Evolutionary conservation across 1,140 invertebrate species (phyloP), one percentile per base, ranked within the genome.

Genomic region (Diploscapter pachys): DNA sequence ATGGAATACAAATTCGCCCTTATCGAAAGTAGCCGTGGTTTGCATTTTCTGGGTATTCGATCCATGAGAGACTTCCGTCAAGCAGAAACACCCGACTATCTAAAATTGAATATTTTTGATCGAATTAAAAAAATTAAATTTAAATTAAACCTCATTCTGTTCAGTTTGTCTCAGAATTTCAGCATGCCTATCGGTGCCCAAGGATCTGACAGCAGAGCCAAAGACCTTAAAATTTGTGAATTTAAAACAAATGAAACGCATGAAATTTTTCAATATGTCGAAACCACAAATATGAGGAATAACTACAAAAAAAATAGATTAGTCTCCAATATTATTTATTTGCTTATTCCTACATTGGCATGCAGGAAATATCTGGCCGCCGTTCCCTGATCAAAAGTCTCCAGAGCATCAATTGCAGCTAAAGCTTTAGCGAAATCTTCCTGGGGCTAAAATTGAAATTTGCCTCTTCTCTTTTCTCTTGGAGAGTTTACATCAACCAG

Each of bases 61-160:
- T 1, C 95, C 95, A 88, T 98, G 95, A 59, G 92, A 90, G 51
- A 97, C 89, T 88, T 98, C 95, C 11, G 95, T 98, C 67, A 98
- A 86, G 3, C 92, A 92, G 86, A 96, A 91, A 84, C 92, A 93
- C 2, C 93, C 91, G 72, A 91, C 87, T 50, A 91, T 89, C 90
- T 90, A 79, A 51, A 85, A 78, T 72, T 59, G 49, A 55, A 72
- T 59, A 65, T 70, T 3, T 3, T 52, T 53, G 68, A 72, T 11
- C 57, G 53, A 52, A 48, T 54, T 53, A 64, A 64, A 64, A 65
- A 63, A 50, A 59, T 6, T 6, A 52, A 53, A 54, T 74, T 73
- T 56, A 65, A 61, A 3, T 51, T 87, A 81, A 83, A 91, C 91
- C 87, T 92, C 88, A 82, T 90, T 89, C 72, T 89, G 88, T 85